Evolutionary conservation across 2,797 vertebrate genomes (phyloP), one percentile per base, ranked within the genome.

Genomic region (Gymnothorax reevesii): DNA sequence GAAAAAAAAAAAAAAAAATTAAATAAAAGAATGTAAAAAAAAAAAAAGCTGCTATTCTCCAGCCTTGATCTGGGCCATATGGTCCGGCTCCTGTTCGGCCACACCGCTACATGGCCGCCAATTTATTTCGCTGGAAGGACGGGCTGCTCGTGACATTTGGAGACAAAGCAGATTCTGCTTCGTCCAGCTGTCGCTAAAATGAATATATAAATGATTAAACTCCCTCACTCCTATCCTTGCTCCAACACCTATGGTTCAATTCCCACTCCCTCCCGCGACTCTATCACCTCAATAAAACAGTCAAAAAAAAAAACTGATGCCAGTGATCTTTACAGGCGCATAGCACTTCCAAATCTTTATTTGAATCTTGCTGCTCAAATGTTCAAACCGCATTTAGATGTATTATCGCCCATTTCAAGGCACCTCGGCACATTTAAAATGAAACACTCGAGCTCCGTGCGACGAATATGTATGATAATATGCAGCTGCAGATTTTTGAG

Each of bases 81-180:
- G 93, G 87, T 89, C 88, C 69, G 6, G 91, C 91, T 91, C 90
- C 92, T 92, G 92, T 92, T 75, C 89, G 84, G 89, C 88, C 87
- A 60, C 49, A 2, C 87, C 79, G 90, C 86, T 55, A 90, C 91
- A 90, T 91, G 93, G 87, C 93, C 49, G 93, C 90, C 93, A 95
- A 95, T 94, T 94, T 93, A 95, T 94, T 94, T 91, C 89, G 88
- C 90, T 88, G 90, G 88, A 92, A 94, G 90, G 93, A 94, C 89
- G 89, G 90, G 92, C 92, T 85, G 91, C 92, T 94, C 92, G 92
- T 94, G 94, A 95, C 94, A 94, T 93, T 94, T 94, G 93, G 92
- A 90, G 91, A 91, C 89, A 88, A 86, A 90, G 90, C 89, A 83
- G 91, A 88, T 92, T 89, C 90, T 87, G 54, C 90, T 93, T 93